Conservation (phyloP, 2,797 vertebrate species). For the Sebastolobus alascanus region DNA sequence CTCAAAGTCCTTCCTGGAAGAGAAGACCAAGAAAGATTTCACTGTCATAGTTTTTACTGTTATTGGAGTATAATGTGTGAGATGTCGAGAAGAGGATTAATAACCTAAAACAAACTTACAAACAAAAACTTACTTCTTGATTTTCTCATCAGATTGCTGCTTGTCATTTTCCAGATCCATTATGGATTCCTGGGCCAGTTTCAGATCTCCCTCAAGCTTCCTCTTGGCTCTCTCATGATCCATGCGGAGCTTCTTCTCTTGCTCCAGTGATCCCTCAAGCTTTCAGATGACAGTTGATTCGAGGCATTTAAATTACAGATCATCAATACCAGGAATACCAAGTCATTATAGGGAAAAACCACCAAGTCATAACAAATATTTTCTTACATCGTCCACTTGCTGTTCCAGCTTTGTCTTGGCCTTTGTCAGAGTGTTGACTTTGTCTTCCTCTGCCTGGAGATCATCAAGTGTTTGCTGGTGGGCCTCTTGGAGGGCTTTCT, state of each 20-base stretch:
- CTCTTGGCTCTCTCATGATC: constrained; percentile 90
- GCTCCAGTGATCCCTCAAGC: constrained; percentile 89
- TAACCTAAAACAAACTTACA: too few species aligned
- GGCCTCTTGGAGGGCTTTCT: constrained; percentile 87
- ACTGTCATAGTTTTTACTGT: too few species aligned
- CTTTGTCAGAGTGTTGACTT: constrained; percentile 90
- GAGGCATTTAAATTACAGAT: background rate
- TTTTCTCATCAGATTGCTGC: constrained; percentile 89
- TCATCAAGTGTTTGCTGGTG: constrained; percentile 89
- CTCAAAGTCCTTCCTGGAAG: constrained; percentile 91
- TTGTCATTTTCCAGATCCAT: constrained; percentile 84
- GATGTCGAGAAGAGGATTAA: too few species aligned
- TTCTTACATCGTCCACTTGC: constrained; percentile 91
- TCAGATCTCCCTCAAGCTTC: constrained; percentile 91
- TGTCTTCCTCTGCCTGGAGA: constrained; percentile 91
- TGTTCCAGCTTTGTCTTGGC: constrained; percentile 90
- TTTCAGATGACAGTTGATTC: constrained; percentile 44
- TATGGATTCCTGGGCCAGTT: constrained; percentile 89
- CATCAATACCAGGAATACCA: background rate
- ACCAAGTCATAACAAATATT: background rate
- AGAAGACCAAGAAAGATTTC: too few species aligned
- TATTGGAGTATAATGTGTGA: too few species aligned
- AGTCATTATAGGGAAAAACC: background rate
- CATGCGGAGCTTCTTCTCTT: constrained; percentile 90
- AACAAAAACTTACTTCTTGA: constrained; percentile 84